These are phyloP conservation scores for Amblyteles armatorius DNA, from an alignment of 2,888 invertebrate species.

Conservation along the genomic window DNA sequence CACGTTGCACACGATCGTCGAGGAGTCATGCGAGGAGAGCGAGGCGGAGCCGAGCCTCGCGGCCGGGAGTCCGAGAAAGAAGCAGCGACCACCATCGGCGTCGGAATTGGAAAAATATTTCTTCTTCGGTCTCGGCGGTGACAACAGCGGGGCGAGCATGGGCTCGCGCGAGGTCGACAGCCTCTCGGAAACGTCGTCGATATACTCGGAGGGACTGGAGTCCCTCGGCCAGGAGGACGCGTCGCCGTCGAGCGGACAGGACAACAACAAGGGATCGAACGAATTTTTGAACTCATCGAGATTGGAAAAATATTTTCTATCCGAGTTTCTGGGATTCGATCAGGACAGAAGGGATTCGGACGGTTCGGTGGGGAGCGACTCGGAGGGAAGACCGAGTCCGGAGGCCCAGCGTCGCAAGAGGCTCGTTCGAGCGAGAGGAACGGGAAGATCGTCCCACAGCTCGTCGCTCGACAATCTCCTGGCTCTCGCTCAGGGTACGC, in stretches of 20 bases:
- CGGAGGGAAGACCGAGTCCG: slow-evolving; percentile 95
- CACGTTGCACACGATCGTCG: slow-evolving; percentile 96
- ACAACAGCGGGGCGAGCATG: slow-evolving; percentile 87
- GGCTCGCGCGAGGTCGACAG: slow-evolving; percentile 84
- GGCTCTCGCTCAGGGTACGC: slow-evolving; percentile 84
- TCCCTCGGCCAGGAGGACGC: slow-evolving; percentile 88
- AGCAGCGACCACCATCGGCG: slow-evolving; percentile 90
- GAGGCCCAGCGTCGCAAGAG: slow-evolving; percentile 92
- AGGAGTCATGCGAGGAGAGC: slow-evolving; percentile 97
- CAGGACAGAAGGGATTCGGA: slow-evolving; percentile 92
- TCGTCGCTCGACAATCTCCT: slow-evolving; percentile 92
- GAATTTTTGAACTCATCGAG: slow-evolving; percentile 89
- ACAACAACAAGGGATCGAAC: slow-evolving; percentile 86
- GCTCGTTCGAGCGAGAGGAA: slow-evolving; percentile 92
- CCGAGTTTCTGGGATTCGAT: slow-evolving; percentile 93
- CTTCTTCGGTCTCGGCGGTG: slow-evolving; percentile 93
- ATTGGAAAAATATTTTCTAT: slow-evolving; percentile 95
- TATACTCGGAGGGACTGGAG: slow-evolving; percentile 93
- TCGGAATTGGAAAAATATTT: slow-evolving; percentile 96
- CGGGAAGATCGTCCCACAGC: slow-evolving; percentile 93
- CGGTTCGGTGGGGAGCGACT: slow-evolving; percentile 96
- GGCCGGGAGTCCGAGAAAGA: slow-evolving; percentile 85
- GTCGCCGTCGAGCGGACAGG: slow-evolving; percentile 74
- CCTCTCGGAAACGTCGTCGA: slow-evolving; percentile 93
- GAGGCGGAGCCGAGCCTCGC: slow-evolving; percentile 89